phyloP scores from a whole-genome alignment of 2,797 vertebrate genomes.

The Macropus fuliginosus region DNA sequence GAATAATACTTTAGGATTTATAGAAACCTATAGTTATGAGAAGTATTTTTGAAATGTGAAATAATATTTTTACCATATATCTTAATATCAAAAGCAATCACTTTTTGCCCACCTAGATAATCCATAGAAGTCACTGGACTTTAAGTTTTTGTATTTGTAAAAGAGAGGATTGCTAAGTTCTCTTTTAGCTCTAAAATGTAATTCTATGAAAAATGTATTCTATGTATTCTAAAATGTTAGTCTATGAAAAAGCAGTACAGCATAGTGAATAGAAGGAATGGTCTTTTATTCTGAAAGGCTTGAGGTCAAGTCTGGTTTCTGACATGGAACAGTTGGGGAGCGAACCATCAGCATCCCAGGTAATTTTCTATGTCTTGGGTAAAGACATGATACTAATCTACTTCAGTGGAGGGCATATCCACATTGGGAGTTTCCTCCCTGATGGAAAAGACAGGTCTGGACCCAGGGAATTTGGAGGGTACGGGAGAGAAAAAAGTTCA shows the following conservation, averaged over 20 bases:
- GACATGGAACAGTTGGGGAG: not conserved
- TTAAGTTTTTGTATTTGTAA: slow-evolving; percentile 33
- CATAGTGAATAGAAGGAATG: not conserved
- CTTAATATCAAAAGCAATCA: not conserved
- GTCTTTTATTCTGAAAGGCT: not conserved
- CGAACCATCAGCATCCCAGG: not conserved
- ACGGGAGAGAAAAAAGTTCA: not conserved
- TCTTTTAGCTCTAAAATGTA: slow-evolving; percentile 9
- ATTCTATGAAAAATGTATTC: not conserved
- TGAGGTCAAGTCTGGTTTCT: not conserved
- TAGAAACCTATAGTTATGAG: slow-evolving; percentile 36
- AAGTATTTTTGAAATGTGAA: slow-evolving; percentile 39
- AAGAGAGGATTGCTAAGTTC: not conserved
- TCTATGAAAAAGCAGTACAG: not conserved
- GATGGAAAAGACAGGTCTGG: not conserved
- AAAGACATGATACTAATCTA: not conserved
- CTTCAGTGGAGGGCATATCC: not conserved
- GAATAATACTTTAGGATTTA: slow-evolving; percentile 40
- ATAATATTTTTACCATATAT: slow-evolving; percentile 43
- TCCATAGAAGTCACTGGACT: not conserved
- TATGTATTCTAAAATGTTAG: not conserved
- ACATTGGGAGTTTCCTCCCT: not conserved
- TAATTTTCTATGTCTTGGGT: not conserved
- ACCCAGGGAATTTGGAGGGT: not conserved
- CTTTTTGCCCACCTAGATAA: not conserved